Evolutionary conservation across 30 jellyfish, hydroid and myxozoan genomes (phyloP), one percentile per base, ranked within the genome.

Genomic region (Aurelia sp.): DNA sequence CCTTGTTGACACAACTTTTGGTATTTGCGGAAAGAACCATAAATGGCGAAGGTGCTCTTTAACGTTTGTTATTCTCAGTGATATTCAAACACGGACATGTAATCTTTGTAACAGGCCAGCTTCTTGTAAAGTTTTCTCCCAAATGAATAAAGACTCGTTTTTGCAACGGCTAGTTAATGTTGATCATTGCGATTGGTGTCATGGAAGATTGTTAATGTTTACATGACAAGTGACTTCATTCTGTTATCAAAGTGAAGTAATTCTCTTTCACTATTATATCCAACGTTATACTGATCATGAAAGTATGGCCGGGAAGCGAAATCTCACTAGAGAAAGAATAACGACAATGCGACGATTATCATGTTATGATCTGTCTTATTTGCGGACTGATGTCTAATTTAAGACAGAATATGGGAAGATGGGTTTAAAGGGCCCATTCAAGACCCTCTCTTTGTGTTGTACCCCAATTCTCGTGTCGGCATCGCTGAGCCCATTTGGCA

Each of bases 21-120:
- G 63, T 13, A 50, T 21, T 35, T 73, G 84, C 51, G 31, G 22
- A n/a, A 73, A 51, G 55, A 21, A 19, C 3, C 84, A 73, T 48
- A 22, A 52, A 17, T 73, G 84, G 84, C 41, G 5, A 19, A 47
- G 84, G 52, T 73, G 84, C 52, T 44, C 52, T 19, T 1, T 73
- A 38, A 73, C 84, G 4, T 35, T 73, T 0, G 12, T 15, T 35
- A 22, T 8, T 17, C 17, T 73, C 24, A 21, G 21, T 41, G 52
- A 33, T 10, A 19, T 27, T 40, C 52, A 16, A n/a, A 13, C 30
- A 21, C 51, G 84, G 35, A 73, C 71, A 12, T 73, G 84, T 52
- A 73, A 48, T 41, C 11, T 60, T 52, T 73, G 84, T 20, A 13
- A 30, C 38, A 20, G 58, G 22, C 70, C 20, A 38, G 84, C 84